Base-by-base conservation (phyloP, 2,797 vertebrate genomes). In the Spea hammondii region DNA sequence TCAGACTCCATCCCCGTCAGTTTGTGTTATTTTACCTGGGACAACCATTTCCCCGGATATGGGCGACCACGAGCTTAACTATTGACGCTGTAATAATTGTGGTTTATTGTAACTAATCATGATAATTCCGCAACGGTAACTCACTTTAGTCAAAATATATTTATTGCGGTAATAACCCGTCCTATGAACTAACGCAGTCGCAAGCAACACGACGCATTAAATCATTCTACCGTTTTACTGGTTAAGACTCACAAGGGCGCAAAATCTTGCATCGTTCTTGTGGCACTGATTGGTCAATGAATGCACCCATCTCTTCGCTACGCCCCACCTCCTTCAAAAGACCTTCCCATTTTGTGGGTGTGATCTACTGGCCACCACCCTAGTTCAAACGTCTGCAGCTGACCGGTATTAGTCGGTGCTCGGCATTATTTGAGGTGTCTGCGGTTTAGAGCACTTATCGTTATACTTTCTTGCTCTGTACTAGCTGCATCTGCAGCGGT, bases 301-400 rank as follows among this genome's bases (percentile, higher is more conserved):
- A 32, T 32, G 32, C 32, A 32, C 32, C 32, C 32, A 32, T 32
- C 32, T 59, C 11, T 59, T 13, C 10, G 5, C 10, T 59, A 13
- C 10, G 5, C 12, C 55, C 55, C 55, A 13, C 55, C 55, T n/a
- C 55, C n/a, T 59, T 13, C 55, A 5, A 59, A 59, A 13, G 5
- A 13, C 8, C 9, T 5, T 59, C 55, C 10, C 13, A 59, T 10
- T 32, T 32, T 10, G 55, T 59, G 55, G 55, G 55, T 59, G 55
- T 59, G 55, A 59, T 59, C 13, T 59, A n/a, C 55, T 59, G 55
- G 55, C 55, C 55, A 59, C 55, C 55, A 59, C 55, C 55, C 55
- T 59, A 59, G 55, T 59, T 59, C 10, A 59, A 59, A n/a, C 55
- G 9, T 59, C 10, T n/a, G 55, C 55, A 1, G 12, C 55, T 13